Conservation (phyloP, 2,888 invertebrate genomes). For the Aphodius sticticus region DNA sequence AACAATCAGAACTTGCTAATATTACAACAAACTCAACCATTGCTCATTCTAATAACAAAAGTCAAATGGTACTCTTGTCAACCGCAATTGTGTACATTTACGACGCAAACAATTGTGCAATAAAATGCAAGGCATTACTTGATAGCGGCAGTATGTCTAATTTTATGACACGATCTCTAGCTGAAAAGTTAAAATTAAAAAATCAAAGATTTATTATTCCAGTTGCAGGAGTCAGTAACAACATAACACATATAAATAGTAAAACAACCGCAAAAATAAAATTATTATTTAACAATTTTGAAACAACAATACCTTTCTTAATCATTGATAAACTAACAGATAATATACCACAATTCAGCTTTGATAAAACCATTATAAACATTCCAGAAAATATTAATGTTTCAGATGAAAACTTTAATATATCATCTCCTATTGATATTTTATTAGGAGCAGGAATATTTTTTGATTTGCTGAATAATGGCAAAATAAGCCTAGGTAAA, state of each 20-base stretch:
- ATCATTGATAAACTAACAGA: conserved; percentile 9
- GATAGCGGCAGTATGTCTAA: conserved; percentile 10
- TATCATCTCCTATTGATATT: conserved; percentile 13
- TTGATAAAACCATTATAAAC: no score
- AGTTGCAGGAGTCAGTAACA: background rate
- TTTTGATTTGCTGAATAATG: no score
- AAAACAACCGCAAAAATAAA: background rate
- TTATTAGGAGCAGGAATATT: conserved; percentile 26
- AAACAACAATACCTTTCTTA: background rate
- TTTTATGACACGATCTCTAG: conserved; percentile 14
- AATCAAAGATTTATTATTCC: background rate
- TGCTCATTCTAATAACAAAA: no score
- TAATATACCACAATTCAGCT: no score
- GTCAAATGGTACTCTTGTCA: background rate
- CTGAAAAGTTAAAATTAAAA: no score
- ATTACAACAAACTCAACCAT: no score
- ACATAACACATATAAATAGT: background rate
- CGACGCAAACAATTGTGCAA: background rate
- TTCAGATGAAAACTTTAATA: conserved; percentile 18
- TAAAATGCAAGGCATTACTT: conserved; percentile 5
- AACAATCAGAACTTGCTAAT: no score
- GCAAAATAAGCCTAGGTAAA: conserved; percentile 6
- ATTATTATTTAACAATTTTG: background rate
- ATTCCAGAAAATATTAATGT: conserved; percentile 5
- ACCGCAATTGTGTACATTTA: no score